phyloP scores from a whole-genome alignment of 2,888 invertebrate species.

The Callinectes sapidus region DNA sequence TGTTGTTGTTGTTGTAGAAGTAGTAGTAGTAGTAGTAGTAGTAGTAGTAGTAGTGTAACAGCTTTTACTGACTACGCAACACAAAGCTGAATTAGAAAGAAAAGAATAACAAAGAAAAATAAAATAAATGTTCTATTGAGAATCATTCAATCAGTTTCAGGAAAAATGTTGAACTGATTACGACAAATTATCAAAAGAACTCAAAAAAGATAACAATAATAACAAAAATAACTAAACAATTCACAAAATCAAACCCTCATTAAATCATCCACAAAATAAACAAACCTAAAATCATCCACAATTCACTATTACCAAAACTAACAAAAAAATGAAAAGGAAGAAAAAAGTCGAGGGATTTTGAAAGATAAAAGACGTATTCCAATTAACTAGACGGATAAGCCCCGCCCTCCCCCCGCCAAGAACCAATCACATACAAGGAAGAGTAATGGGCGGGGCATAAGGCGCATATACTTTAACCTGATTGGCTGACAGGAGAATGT shows the following conservation, averaged over 20 bases:
- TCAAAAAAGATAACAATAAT: neutral
- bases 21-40: too few relatives aligned
- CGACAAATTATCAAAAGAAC: too few relatives aligned
- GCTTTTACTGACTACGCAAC: too few relatives aligned
- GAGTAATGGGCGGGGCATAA: neutral
- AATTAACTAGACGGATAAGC: neutral
- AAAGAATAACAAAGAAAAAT: too few relatives aligned
- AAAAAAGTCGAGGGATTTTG: neutral
- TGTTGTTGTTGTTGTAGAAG: too few relatives aligned
- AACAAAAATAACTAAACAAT: neutral
- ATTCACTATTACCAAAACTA: neutral
- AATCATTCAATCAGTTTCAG: too few relatives aligned
- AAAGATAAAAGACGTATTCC: neutral
- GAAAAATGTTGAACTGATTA: too few relatives aligned
- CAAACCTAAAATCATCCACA: too few relatives aligned
- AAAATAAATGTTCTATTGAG: too few relatives aligned
- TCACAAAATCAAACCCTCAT: too few relatives aligned
- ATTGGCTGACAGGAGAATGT: neutral
- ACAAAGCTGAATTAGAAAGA: too few relatives aligned
- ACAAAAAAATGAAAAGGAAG: neutral
- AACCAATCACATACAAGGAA: neutral
- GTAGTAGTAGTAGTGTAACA: conserved; percentile 1
- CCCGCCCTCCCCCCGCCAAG: neutral
- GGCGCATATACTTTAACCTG: neutral
- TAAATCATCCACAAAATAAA: too few relatives aligned